Percentiles rank a stretch among this genome's conserved stretches.
These are phyloP conservation scores for Lemur catta DNA, from an alignment of 2,797 vertebrate species.

Conservation along the genomic window DNA sequence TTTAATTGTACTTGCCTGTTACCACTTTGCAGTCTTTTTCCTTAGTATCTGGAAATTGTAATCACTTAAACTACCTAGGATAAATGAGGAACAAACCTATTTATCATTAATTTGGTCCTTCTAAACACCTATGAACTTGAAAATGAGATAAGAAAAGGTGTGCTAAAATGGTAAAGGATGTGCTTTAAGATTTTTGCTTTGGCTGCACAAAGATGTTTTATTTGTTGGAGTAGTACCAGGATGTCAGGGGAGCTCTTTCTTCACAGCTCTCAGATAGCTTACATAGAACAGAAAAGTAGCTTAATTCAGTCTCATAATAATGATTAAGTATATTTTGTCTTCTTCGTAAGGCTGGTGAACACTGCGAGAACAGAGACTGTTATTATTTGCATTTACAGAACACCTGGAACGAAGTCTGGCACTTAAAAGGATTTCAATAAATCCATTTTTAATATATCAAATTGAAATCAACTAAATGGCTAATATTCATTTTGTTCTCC, in stretches of 20 bases:
- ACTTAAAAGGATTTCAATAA: background rate
- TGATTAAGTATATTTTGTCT: background rate
- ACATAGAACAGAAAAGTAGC: background rate
- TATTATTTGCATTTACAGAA: background rate
- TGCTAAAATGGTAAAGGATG: background rate
- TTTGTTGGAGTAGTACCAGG: background rate
- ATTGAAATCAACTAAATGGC: background rate
- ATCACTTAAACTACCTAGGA: background rate
- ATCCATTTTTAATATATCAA: constrained; percentile 32
- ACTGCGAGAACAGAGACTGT: background rate
- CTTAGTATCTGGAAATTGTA: background rate
- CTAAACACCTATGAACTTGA: background rate
- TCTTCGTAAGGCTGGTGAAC: background rate
- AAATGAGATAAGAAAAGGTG: background rate
- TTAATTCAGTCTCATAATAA: background rate
- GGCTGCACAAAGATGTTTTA: background rate
- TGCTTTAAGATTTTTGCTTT: background rate
- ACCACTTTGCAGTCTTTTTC: background rate
- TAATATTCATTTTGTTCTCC: constrained; percentile 13
- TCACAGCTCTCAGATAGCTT: background rate
- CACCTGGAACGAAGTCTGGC: background rate
- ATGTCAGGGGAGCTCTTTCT: background rate
- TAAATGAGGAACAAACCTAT: background rate
- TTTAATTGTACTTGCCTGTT: background rate
- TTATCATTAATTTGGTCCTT: background rate